Conservation (phyloP, 2,797 vertebrate species). For the Neostethus bicornis region DNA sequence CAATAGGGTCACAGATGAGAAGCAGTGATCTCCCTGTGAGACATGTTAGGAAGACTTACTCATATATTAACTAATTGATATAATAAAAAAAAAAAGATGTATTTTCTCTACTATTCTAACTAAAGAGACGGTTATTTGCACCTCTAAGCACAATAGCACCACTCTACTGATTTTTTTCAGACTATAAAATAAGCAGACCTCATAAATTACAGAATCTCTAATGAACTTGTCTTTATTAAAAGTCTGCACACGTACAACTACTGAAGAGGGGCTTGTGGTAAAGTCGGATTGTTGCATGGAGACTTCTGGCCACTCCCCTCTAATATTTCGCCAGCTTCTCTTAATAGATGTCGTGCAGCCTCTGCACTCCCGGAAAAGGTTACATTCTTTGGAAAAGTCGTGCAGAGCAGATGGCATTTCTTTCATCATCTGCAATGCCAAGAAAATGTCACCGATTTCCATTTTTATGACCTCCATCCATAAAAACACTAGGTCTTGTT, state of each 20-base stretch:
- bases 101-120: slow-evolving; percentile 7
- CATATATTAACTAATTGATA: slow-evolving; percentile 21
- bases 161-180: background rate
- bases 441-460: slow-evolving; percentile 53
- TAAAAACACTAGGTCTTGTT: slow-evolving; percentile 31
- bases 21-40: slow-evolving; percentile 4
- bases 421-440: slow-evolving; percentile 33
- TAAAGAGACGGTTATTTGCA: slow-evolving; percentile 15
- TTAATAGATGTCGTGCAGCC: background rate
- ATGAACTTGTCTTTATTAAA: background rate
- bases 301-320: slow-evolving; percentile 11
- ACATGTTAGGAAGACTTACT: background rate
- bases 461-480: slow-evolving; percentile 45
- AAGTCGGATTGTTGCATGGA: background rate
- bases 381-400: slow-evolving; percentile 18
- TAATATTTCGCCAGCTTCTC: slow-evolving; percentile 8
- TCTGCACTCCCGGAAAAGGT: slow-evolving; percentile 40
- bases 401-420: slow-evolving; percentile 54
- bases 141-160: background rate
- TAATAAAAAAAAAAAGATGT: slow-evolving; percentile 18
- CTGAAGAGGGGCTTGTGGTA: background rate
- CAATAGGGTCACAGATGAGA: no score
- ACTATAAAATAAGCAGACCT: background rate
- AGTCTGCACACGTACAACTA: background rate
- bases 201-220: background rate